These are phyloP conservation scores for Mus minutoides DNA, from an alignment of 2,797 vertebrate genomes.

Conservation along the genomic window DNA sequence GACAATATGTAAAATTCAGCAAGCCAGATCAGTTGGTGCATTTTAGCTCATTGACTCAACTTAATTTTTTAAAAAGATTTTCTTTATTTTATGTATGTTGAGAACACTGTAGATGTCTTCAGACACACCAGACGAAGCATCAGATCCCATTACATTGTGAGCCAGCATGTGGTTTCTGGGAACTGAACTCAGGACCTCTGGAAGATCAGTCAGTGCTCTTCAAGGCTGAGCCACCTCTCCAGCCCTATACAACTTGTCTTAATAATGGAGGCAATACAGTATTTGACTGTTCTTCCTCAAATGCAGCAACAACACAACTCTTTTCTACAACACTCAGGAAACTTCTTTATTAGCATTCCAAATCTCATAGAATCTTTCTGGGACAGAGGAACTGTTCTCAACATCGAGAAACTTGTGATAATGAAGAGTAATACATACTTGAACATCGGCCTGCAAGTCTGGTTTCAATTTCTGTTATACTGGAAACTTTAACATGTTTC, in stretches of 20 bases:
- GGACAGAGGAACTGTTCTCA: neutral
- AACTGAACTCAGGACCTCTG: neutral
- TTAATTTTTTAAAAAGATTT: neutral
- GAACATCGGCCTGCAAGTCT: neutral
- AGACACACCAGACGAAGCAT: neutral
- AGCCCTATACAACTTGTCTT: neutral
- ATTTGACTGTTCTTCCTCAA: conserved; percentile 42
- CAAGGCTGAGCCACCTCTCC: neutral
- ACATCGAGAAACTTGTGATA: neutral
- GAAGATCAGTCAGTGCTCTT: neutral
- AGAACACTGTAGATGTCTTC: neutral
- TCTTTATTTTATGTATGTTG: neutral
- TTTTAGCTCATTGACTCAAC: conserved; percentile 10
- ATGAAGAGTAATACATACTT: neutral
- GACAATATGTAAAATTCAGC: conserved; percentile 59
- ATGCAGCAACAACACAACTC: neutral
- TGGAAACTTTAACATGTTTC: neutral
- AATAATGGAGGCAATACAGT: neutral
- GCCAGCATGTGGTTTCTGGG: neutral
- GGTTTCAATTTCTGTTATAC: neutral
- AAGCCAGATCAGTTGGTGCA: conserved; percentile 52
- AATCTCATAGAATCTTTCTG: neutral
- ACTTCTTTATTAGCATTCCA: conserved; percentile 36
- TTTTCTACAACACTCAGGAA: neutral
- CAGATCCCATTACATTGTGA: neutral